Conservation (phyloP, 2,888 invertebrate genomes). For the Auanema freiburgensis region DNA sequence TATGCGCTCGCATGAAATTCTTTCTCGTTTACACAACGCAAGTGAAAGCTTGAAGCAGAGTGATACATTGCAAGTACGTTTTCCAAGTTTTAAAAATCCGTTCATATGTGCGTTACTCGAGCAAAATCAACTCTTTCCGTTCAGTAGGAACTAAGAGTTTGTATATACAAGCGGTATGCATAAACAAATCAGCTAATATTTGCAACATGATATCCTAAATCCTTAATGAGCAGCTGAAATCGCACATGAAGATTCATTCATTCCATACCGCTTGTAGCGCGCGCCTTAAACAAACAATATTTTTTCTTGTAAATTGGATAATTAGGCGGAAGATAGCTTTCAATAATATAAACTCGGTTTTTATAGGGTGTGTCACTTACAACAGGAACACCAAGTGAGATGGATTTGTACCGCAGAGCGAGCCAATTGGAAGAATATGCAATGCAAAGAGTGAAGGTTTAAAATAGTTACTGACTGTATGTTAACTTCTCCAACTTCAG, state of each 20-base stretch:
- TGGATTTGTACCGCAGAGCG: slow-evolving; percentile 52
- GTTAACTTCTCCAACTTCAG: slow-evolving; percentile 4
- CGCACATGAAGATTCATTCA: too few relatives aligned
- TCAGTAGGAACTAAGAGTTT: too few relatives aligned
- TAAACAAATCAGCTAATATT: slow-evolving; percentile 1
- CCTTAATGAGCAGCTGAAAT: too few relatives aligned
- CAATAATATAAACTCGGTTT: too few relatives aligned
- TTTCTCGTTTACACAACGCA: slow-evolving; percentile 41
- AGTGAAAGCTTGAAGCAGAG: background rate
- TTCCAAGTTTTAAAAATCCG: too few relatives aligned
- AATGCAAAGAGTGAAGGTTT: slow-evolving; percentile 30
- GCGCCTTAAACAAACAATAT: too few relatives aligned
- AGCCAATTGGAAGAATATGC: slow-evolving; percentile 54
- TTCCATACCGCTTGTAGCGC: too few relatives aligned
- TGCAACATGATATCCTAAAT: background rate
- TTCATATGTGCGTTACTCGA: too few relatives aligned
- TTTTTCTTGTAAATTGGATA: too few relatives aligned
- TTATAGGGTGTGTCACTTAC: slow-evolving; percentile 18
- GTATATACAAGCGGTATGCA: slow-evolving; percentile 3
- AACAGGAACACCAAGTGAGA: slow-evolving; percentile 42
- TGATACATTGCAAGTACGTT: too few relatives aligned
- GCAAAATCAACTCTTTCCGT: too few relatives aligned
- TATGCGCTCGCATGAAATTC: slow-evolving; percentile 54
- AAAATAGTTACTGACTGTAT: background rate
- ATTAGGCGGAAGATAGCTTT: too few relatives aligned